Evolutionary conservation across 2,113 vertebrate genomes (phyloP), one percentile per base, ranked within the genome.

Genomic region (Silurus asotus): DNA sequence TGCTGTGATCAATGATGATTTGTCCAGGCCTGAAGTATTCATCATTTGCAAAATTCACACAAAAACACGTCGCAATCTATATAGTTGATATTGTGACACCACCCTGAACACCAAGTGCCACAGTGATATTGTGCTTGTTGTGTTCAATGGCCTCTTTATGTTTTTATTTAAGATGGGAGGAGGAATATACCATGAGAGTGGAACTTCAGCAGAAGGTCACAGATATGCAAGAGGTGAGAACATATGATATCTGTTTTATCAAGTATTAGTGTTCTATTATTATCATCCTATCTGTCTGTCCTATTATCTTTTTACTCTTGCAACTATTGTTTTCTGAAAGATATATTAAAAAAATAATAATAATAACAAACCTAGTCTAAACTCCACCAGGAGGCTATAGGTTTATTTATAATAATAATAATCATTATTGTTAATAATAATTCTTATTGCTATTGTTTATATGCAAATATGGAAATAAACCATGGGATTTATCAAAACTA

Each of bases 201-300:
- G 97, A 99, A 91, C 94, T 98, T 89, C 96, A 99, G 51, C 96
- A 99, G 90, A 95, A 95, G 58, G 96, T 97, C 83, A 55, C 89
- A 0, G 96, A 98, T 89, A 94, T 98, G n/a, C 96, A 98, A 88
- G 97, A 98, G 96, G 98, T 99, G 91, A 92, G 81, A 37, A 64
- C 72, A 53, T 37, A 17, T n/a, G 14, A 28, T 58, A 20, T 76
- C 37, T 15, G 17, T 80, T 13, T 61, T 28, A 79, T 79, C 55
- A 58, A 78, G 53, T 58, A 79, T 80, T 80, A 80, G 8, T 6
- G 8, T 23, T 80, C 19, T 61, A 61, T 79, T 79, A 10, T 61
- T 59, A 56, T 25, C 5, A 56, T 25, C 5, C 15, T 25, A 74
- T 74, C 3, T 25, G 7, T 86, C 25, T 45, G 4, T 81, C 45